Percentiles rank a stretch among this genome's conserved stretches.
Conservation (phyloP, 2,797 vertebrate genomes). For the Propithecus perrieri region DNA sequence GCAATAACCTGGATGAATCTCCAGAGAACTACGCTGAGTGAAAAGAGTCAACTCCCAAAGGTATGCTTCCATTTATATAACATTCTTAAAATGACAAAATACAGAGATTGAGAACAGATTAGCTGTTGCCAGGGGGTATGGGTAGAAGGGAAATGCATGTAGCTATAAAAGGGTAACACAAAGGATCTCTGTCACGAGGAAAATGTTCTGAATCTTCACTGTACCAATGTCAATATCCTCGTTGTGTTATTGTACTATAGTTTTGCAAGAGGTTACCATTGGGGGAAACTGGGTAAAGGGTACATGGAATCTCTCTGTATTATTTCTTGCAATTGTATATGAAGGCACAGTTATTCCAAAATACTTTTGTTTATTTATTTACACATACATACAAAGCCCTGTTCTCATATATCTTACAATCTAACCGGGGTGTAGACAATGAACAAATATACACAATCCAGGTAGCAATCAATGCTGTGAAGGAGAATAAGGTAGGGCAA, state of each 20-base stretch:
- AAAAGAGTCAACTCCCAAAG: neutral
- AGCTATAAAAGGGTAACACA: neutral
- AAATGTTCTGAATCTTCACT: neutral
- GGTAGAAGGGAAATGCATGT: neutral
- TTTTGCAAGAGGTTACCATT: neutral
- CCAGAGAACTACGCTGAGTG: neutral
- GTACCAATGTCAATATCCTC: neutral
- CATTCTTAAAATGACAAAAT: conserved; percentile 8
- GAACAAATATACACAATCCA: neutral
- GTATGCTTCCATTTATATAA: neutral
- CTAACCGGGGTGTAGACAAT: neutral
- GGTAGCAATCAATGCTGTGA: neutral
- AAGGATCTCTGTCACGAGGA: neutral
- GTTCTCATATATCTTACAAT: neutral
- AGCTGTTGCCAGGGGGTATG: neutral
- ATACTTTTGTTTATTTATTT: neutral
- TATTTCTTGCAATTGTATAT: neutral
- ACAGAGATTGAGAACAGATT: neutral
- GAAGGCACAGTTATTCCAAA: neutral
- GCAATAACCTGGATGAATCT: neutral
- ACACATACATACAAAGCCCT: neutral
- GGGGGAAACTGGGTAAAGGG: neutral
- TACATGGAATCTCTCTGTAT: neutral
- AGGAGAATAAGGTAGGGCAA: neutral
- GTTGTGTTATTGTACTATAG: neutral